Evolutionary conservation across 2,888 invertebrate species (phyloP).

Genomic region (Thyatira batis): DNA sequence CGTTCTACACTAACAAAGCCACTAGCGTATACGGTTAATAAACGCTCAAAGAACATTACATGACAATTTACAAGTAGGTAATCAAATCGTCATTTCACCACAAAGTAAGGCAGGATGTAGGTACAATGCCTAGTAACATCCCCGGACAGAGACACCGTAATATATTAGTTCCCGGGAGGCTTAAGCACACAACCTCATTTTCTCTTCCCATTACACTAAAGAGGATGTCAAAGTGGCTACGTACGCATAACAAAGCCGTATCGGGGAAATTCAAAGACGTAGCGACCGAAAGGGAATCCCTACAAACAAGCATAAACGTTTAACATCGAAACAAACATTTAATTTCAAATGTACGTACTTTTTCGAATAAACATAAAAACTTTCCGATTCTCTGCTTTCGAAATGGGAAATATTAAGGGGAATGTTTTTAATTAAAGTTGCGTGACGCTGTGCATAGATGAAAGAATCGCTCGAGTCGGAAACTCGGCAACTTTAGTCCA

Average conservation of each 20-base stretch:
- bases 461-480: constrained; percentile 23
- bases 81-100: background rate
- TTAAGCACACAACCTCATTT: constrained; percentile 13
- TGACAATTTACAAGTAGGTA: background rate
- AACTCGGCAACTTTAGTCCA: constrained; percentile 30
- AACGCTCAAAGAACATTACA: background rate
- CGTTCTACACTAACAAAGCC: background rate
- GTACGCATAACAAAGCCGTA: constrained; percentile 22
- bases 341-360: constrained; percentile 50
- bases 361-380: constrained; percentile 51
- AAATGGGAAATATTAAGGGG: constrained; percentile 43
- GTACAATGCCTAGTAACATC: background rate
- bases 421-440: constrained; percentile 67
- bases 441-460: constrained; percentile 46
- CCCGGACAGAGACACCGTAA: background rate
- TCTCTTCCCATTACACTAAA: constrained; percentile 16
- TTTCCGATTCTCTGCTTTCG: constrained; percentile 40
- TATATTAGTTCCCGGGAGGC: constrained; percentile 1
- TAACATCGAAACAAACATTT: constrained; percentile 50
- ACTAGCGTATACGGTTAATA: background rate
- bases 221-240: constrained; percentile 14
- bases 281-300: constrained; percentile 32
- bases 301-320: constrained; percentile 40
- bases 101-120: background rate
- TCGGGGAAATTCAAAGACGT: constrained; percentile 33